Percentiles rank a stretch among this genome's conserved stretches.
These are phyloP conservation scores for Scaptodrosophila lebanonensis DNA, from an alignment of 1,140 invertebrate genomes.

Conservation along the genomic window DNA sequence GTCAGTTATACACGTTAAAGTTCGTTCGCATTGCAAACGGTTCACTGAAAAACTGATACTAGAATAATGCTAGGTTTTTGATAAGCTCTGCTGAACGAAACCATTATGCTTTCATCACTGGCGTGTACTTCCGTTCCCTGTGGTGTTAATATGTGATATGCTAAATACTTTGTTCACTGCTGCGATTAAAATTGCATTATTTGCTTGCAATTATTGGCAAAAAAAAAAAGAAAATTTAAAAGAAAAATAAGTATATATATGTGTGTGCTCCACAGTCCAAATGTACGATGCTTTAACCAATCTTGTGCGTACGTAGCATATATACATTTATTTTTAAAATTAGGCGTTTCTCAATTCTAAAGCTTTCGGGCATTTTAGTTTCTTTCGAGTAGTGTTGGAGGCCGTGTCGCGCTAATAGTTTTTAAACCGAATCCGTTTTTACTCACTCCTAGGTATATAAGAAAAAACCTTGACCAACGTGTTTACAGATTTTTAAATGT, in stretches of 20 bases:
- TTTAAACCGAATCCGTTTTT: slow-evolving; percentile 57
- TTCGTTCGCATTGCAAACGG: no score
- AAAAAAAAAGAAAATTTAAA: slow-evolving; percentile 14
- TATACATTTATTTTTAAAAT: slow-evolving; percentile 70
- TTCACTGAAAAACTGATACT: no score
- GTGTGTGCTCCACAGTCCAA: slow-evolving; percentile 15
- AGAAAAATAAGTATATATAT: slow-evolving; percentile 29
- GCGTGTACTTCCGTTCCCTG: no score
- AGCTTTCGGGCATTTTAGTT: slow-evolving; percentile 71
- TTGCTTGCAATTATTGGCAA: slow-evolving; percentile 27
- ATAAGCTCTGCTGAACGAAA: no score
- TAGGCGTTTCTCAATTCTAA: slow-evolving; percentile 59
- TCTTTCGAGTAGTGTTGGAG: slow-evolving; percentile 69
- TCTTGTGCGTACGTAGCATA: slow-evolving; percentile 54
- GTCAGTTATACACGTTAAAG: no score
- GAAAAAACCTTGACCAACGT: background rate
- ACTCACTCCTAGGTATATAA: slow-evolving; percentile 45
- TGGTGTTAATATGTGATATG: no score
- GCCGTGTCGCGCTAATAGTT: slow-evolving; percentile 69
- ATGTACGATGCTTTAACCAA: slow-evolving; percentile 54
- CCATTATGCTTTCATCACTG: no score
- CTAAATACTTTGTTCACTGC: no score
- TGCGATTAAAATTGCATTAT: no score
- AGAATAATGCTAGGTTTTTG: no score
- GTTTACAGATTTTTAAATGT: no score